Evolutionary conservation across 2,113 vertebrate species (phyloP).

Genomic region (Tragelaphus strepsiceros): DNA sequence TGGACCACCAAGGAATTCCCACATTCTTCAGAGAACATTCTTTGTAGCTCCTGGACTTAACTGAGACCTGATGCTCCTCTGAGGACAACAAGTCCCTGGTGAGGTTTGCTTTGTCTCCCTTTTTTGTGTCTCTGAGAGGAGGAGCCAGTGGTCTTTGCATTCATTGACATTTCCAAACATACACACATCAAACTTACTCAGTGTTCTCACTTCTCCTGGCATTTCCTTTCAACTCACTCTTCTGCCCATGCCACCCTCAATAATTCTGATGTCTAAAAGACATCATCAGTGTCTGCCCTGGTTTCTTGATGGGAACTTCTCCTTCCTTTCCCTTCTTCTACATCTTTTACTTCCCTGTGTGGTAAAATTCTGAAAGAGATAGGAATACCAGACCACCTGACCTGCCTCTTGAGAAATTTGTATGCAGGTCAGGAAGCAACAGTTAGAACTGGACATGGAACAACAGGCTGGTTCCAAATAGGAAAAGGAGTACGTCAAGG

Average conservation of each 20-base stretch:
- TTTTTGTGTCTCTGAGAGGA: neutral
- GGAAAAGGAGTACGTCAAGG: too few species aligned
- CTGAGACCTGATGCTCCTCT: neutral
- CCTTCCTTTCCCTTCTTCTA: neutral
- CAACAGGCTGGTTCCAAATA: too few species aligned
- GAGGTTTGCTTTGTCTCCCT: neutral
- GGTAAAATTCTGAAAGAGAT: too few species aligned
- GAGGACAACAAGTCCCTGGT: rapidly evolving
- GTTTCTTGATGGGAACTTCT: neutral
- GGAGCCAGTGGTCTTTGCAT: neutral
- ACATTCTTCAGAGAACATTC: neutral
- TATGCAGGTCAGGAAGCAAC: too few species aligned
- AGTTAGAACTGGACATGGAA: too few species aligned
- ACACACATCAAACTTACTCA: neutral
- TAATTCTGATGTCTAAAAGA: neutral
- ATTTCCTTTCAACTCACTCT: neutral
- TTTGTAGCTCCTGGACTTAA: neutral
- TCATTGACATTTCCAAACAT: neutral
- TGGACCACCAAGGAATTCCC: neutral
- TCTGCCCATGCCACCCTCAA: neutral
- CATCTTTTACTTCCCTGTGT: neutral
- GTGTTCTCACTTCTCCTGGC: neutral
- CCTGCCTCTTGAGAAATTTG: too few species aligned
- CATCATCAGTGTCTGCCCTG: neutral
- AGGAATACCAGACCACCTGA: too few species aligned